Evolutionary conservation across 2,113 vertebrate species (phyloP).

Genomic region (Podilymbus podiceps): DNA sequence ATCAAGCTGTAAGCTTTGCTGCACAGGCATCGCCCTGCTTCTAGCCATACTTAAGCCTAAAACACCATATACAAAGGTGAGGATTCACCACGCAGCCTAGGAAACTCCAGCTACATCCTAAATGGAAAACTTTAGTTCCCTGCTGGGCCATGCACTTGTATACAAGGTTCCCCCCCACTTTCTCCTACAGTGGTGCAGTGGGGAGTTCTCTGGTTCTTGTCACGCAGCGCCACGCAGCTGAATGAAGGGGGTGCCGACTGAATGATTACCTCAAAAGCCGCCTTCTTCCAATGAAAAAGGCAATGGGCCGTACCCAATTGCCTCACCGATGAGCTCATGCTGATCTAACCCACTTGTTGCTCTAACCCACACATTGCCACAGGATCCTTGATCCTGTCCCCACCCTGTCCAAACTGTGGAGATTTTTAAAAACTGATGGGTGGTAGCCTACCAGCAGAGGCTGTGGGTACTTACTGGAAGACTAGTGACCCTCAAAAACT

Average conservation of each 20-base stretch:
- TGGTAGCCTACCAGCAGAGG: neutral
- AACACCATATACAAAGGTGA: neutral
- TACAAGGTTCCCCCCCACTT: neutral
- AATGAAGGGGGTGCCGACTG: neutral
- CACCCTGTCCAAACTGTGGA: neutral
- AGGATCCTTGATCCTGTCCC: neutral
- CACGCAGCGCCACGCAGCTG: neutral
- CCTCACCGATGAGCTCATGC: neutral
- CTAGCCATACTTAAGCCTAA: neutral
- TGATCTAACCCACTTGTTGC: neutral
- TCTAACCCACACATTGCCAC: neutral
- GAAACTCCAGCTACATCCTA: neutral
- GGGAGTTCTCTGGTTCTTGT: neutral
- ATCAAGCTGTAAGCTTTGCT: neutral
- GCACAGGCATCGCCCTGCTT: neutral
- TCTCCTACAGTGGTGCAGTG: neutral
- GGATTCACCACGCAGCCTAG: neutral
- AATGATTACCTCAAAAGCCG: neutral
- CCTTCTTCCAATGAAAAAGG: neutral
- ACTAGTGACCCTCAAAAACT: neutral
- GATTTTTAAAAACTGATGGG: neutral
- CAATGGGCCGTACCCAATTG: neutral
- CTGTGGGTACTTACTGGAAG: neutral
- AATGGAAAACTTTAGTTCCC: neutral
- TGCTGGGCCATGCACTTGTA: neutral